Evolutionary conservation across 2,113 vertebrate species (phyloP).

Genomic region (Tretioscincus oriximinensis): DNA sequence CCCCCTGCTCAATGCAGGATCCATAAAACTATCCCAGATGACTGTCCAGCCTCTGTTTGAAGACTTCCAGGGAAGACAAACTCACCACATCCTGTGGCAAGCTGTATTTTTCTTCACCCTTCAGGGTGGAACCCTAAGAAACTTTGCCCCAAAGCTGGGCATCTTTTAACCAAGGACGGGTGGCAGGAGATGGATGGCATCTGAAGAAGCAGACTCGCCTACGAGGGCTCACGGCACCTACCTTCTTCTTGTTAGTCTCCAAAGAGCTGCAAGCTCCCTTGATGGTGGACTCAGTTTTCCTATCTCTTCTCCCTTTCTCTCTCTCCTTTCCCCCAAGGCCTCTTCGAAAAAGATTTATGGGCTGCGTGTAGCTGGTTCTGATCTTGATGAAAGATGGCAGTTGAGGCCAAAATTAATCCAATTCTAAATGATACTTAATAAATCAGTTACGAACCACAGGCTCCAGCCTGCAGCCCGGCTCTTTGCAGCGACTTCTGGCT

Average conservation of each 20-base stretch:
- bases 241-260: no score
- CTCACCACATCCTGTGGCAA: no score
- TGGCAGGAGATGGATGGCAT: no score
- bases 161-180: constrained; percentile 34
- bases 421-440: constrained; percentile 43
- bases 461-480: rapidly evolving
- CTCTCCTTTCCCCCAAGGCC: neutral
- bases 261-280: no score
- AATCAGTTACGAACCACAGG: neutral
- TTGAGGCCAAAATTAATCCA: constrained; percentile 30
- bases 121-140: neutral
- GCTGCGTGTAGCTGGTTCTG: neutral
- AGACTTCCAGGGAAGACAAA: no score
- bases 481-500: neutral
- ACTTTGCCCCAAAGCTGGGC: neutral
- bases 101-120: neutral
- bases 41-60: no score
- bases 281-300: constrained; percentile 19
- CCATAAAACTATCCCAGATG: no score
- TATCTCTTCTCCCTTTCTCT: neutral
- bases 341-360: constrained; percentile 24
- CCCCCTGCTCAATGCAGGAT: no score
- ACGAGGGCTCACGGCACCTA: no score
- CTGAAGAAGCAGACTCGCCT: no score
- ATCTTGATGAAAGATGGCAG: constrained; percentile 30